phyloP scores from a whole-genome alignment of 2,113 vertebrate genomes.

The Paramisgurnus dabryanus region DNA sequence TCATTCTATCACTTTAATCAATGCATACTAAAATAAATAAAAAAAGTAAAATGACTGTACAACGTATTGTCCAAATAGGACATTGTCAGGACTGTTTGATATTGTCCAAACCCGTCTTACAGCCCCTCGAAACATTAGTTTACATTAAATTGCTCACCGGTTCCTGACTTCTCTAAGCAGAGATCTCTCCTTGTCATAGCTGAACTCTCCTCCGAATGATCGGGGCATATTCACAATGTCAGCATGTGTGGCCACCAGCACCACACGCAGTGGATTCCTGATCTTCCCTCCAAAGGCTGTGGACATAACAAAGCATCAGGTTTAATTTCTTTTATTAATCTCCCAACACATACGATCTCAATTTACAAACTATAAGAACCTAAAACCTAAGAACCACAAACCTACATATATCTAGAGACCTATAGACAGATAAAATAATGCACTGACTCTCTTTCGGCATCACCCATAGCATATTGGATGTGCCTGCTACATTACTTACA shows the following conservation, averaged over 20 bases:
- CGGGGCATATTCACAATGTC: slow-evolving; percentile 92
- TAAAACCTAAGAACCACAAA: not conserved
- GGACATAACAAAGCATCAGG: not conserved
- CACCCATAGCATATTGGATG: slow-evolving; percentile 63
- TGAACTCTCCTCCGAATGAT: slow-evolving; percentile 88
- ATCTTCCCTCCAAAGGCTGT: slow-evolving; percentile 89
- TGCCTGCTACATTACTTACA: slow-evolving; percentile 65
- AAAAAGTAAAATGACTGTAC: not conserved
- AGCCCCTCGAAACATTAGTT: not conserved
- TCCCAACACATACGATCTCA: not conserved
- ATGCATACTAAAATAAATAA: not conserved
- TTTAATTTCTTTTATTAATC: not conserved
- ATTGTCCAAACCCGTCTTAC: not conserved
- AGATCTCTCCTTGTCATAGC: slow-evolving; percentile 85
- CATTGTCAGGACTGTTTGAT: not conserved
- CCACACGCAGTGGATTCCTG: slow-evolving; percentile 83
- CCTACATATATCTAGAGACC: not conserved
- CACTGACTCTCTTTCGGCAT: slow-evolving; percentile 7
- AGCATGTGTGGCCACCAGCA: slow-evolving; percentile 91
- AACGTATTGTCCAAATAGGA: not conserved
- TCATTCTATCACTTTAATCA: not conserved
- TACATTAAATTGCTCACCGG: slow-evolving; percentile 73
- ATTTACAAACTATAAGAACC: too few species aligned
- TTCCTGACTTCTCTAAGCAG: slow-evolving; percentile 89
- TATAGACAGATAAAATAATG: not conserved